These are phyloP conservation scores for Cichladusa arquata DNA, from an alignment of 2,113 vertebrate species.

Conservation along the genomic window DNA sequence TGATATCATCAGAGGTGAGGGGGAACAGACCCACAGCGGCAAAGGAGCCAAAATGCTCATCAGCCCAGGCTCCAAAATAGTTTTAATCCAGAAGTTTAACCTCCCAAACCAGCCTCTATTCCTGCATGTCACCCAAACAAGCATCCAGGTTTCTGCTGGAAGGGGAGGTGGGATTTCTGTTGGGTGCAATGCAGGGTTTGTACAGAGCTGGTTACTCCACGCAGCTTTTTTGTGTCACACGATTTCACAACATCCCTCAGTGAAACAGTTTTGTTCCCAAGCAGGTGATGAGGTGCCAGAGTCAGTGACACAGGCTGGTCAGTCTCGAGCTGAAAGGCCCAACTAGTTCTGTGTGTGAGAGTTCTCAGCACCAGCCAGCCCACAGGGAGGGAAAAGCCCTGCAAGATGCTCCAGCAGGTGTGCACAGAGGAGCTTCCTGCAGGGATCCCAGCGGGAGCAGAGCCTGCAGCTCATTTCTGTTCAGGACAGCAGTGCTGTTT, in stretches of 20 bases:
- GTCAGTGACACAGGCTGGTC: neutral
- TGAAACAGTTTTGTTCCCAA: neutral
- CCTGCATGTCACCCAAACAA: neutral
- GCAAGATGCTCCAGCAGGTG: neutral
- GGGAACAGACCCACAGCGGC: neutral
- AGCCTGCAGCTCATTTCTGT: neutral
- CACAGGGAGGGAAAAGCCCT: neutral
- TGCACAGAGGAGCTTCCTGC: neutral
- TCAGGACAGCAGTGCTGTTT: neutral
- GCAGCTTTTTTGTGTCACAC: neutral
- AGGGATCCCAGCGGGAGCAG: neutral
- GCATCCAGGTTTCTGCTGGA: neutral
- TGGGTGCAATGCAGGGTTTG: neutral
- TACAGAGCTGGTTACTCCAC: neutral
- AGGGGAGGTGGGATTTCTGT: accelerated
- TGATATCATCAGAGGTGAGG: neutral
- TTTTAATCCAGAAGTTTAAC: neutral
- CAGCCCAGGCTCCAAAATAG: neutral
- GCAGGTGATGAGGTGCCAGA: neutral
- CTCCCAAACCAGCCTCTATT: neutral
- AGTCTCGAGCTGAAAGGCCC: neutral
- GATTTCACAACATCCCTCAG: neutral
- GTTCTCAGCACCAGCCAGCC: neutral
- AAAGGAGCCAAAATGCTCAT: neutral
- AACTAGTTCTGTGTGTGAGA: neutral